Base-by-base conservation (phyloP, 2,888 invertebrate genomes). In the Tupiocoris notatus region DNA sequence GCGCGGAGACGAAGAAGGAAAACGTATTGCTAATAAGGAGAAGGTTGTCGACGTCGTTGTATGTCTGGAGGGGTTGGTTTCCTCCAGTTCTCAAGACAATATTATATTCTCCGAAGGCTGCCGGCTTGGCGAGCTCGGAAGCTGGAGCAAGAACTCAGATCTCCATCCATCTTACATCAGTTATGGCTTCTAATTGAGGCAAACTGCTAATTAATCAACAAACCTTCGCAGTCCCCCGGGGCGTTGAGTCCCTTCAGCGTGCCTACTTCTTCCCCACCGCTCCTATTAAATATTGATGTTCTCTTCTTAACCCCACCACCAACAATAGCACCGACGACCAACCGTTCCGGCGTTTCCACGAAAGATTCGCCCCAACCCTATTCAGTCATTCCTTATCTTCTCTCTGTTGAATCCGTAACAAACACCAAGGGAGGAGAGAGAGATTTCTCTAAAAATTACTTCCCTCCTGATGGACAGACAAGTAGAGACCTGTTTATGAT, bases 191-290 rank as follows among this genome's bases (percentile, higher is more conserved):
- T 79, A 79, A 79, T 79, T 79, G 79, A 77, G 74, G 76, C 77
- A 77, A 79, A 79, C 78, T 79, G 74, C 78, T 79, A 79, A 79
- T 79, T 79, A 79, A 79, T 79, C 79, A 79, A 79, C 75, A 77
- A 79, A 70, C 63, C 77, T 78, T 59, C 68, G 59, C 20, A 62
- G 68, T 76, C 76, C 76, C 76, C 76, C 56, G 62, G 62, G 76
- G 63, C 75, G 59, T 66, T 54, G 39, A 39, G 39, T 20, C 66
- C 66, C 23, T 59, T 59, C 70, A 39, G 39, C 39, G 39, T 20
- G 3, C 59, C 59, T 59, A n/a, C 59, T 3, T 59, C 59, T 9
- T n/a, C 59, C 18, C 59, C 59, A 2, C 6, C 54, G 18, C 20
- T 68, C 18, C 75, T 59, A 76, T 76, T 76, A 76, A 76, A 76